phyloP scores from a whole-genome alignment of 64 coral and sea anemone genomes.

The Actinia equina region DNA sequence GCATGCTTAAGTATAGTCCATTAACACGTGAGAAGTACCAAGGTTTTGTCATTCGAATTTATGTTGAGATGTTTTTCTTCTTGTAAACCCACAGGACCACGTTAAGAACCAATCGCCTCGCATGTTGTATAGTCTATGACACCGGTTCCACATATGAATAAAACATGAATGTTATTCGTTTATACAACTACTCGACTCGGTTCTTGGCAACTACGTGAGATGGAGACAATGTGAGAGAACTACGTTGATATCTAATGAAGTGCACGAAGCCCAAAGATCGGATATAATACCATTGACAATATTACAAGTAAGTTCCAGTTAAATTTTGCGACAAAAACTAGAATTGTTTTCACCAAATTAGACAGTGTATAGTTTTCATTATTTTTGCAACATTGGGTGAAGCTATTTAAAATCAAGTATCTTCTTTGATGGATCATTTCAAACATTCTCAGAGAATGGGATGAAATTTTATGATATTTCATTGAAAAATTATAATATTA shows the following conservation, averaged over 20 bases:
- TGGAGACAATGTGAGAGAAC: neutral
- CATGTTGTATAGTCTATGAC: neutral
- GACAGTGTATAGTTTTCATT: too few species aligned
- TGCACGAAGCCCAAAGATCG: too few species aligned
- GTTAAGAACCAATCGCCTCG: neutral
- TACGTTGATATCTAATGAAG: neutral
- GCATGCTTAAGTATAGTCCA: neutral
- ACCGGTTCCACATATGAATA: neutral
- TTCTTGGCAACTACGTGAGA: neutral
- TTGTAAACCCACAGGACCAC: neutral
- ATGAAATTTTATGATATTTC: too few species aligned
- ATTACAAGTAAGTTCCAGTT: too few species aligned
- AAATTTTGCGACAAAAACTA: too few species aligned
- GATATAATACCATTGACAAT: too few species aligned
- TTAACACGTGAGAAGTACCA: neutral
- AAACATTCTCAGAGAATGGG: too few species aligned
- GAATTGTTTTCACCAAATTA: too few species aligned
- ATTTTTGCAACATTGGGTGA: too few species aligned
- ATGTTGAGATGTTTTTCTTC: neutral
- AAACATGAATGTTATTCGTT: neutral
- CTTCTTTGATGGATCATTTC: too few species aligned
- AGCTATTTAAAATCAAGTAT: too few species aligned
- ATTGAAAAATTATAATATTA: too few species aligned
- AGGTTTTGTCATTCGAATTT: neutral
- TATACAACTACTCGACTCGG: neutral